Evolutionary conservation across 2,797 vertebrate genomes (phyloP).

Genomic region (Pangasius larnaudii): DNA sequence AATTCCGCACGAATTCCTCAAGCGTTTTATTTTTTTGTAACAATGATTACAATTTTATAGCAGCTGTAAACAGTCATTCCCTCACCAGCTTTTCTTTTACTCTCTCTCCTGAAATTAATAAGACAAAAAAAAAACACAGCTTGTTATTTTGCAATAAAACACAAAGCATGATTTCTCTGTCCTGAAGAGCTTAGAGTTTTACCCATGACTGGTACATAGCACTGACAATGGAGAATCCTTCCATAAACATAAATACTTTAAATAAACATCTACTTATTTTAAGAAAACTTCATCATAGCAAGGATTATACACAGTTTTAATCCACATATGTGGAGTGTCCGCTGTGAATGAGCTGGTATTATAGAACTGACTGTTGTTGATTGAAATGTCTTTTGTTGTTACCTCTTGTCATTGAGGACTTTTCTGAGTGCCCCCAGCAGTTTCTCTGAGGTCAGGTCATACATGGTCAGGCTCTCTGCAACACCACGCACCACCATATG

Average conservation of each 20-base stretch:
- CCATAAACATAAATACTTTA: background rate
- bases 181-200: too few species aligned
- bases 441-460: constrained; percentile 77
- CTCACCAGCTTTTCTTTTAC: background rate
- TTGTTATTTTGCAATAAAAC: too few species aligned
- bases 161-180: too few species aligned
- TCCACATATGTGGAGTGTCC: too few species aligned
- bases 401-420: constrained; percentile 86
- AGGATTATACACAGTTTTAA: too few species aligned
- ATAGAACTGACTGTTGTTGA: background rate
- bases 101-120: background rate
- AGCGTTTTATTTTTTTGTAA: background rate
- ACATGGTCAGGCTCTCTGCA: constrained; percentile 77
- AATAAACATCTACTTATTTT: background rate
- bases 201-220: background rate
- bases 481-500: constrained; percentile 81
- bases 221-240: background rate
- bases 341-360: too few species aligned
- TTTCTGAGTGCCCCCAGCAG: constrained; percentile 77
- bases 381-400: background rate
- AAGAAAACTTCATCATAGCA: background rate
- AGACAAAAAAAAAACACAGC: background rate
- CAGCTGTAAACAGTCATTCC: background rate
- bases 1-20: background rate
- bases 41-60: background rate